phyloP scores from a whole-genome alignment of 2,888 invertebrate species.

The Andrena marginata region DNA sequence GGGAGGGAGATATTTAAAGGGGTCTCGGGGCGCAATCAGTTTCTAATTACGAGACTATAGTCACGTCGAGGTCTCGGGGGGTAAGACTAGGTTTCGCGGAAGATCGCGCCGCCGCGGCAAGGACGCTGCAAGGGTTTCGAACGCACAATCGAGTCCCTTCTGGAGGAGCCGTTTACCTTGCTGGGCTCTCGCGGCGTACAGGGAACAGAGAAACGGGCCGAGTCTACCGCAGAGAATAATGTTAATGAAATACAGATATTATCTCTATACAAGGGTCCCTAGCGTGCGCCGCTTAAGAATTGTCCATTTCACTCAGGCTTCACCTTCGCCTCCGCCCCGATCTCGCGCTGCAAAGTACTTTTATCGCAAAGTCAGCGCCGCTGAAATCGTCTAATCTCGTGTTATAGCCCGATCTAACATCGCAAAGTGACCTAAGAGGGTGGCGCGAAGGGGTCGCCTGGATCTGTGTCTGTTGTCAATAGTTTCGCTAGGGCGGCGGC shows the following conservation, averaged over 20 bases:
- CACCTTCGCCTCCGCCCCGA: neutral
- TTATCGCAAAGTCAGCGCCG: neutral
- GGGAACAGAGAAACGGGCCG: conserved; percentile 65
- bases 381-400: neutral
- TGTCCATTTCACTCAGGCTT: conserved; percentile 68
- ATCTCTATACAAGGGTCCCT: conserved; percentile 82
- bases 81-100: conserved; percentile 37
- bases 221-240: conserved; percentile 84
- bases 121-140: conserved; percentile 62
- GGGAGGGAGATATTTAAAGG: conserved; percentile 46
- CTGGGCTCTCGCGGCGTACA: conserved; percentile 56
- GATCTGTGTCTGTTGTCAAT: conserved; percentile 53
- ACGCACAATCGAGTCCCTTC: conserved; percentile 74
- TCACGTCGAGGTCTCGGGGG: conserved; percentile 21
- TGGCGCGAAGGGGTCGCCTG: neutral
- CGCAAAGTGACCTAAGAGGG: neutral
- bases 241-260: conserved; percentile 85
- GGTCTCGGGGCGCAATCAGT: conserved; percentile 52
- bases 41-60: conserved; percentile 61
- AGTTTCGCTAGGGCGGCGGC: conserved; percentile 47
- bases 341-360: neutral
- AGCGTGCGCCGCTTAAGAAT: conserved; percentile 71
- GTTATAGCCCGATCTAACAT: neutral
- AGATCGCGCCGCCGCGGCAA: conserved; percentile 38
- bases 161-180: conserved; percentile 53